phyloP scores from a whole-genome alignment of 2,888 invertebrate species.

The Ptychoptera contaminata region DNA sequence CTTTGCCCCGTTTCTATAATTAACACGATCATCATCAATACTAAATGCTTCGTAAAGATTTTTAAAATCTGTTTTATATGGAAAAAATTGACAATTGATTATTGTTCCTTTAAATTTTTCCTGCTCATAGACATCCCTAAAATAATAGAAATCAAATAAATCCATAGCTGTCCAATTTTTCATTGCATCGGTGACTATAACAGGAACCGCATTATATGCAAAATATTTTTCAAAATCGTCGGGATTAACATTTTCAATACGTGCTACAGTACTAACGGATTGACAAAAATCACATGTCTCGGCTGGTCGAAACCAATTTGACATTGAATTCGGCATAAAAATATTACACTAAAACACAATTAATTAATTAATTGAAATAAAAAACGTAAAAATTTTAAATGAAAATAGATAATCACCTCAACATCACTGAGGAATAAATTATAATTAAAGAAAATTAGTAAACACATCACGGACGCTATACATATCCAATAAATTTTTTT shows the following conservation, averaged over 20 bases:
- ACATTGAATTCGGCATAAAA: constrained; percentile 11
- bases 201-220: constrained; percentile 64
- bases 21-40: constrained; percentile 58
- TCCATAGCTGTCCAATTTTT: constrained; percentile 62
- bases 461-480: too few relatives aligned
- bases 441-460: too few relatives aligned
- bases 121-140: constrained; percentile 57
- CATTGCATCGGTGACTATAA: constrained; percentile 73
- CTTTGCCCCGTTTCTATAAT: constrained; percentile 24
- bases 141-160: constrained; percentile 67
- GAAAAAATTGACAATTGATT: constrained; percentile 79
- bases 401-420: background rate
- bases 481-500: too few relatives aligned
- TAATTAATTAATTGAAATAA: too few relatives aligned
- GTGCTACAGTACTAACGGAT: constrained; percentile 43
- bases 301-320: constrained; percentile 53
- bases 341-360: constrained; percentile 10
- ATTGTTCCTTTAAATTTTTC: constrained; percentile 36
- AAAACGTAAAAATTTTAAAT: too few relatives aligned
- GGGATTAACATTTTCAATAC: constrained; percentile 48
- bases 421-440: too few relatives aligned
- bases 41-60: constrained; percentile 65
- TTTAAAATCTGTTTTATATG: constrained; percentile 75
- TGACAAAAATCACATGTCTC: constrained; percentile 67
- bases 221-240: constrained; percentile 54